Evolutionary conservation across 2,797 vertebrate genomes (phyloP), one percentile per base, ranked within the genome.

Genomic region (Spinus olivaceus): DNA sequence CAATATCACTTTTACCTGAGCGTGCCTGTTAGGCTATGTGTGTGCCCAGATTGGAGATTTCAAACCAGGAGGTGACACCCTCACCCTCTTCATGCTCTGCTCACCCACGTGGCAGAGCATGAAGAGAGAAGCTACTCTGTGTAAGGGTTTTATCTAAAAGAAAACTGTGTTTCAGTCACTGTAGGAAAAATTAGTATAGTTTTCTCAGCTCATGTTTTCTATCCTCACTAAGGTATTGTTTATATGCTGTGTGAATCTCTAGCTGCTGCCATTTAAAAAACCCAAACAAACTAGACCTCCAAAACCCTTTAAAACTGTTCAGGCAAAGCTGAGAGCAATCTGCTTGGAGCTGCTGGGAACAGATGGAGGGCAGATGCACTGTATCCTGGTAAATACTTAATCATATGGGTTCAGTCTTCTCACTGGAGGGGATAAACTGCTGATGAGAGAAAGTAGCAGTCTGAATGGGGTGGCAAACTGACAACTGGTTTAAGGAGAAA

Each of bases 311-410:
- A 59, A 47, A 96, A 60, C 50, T 63, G 37, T 53, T 77, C 1
- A 72, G 69, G 56, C 56, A 88, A 79, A 84, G 35, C 50, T 47
- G 73, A 67, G 50, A 71, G 53, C 72, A 51, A 6, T 63, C 14
- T 46, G 59, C 47, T 89, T 73, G 64, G 51, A 82, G 51, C 51
- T 89, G 33, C 71, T 66, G 60, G 74, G 84, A 76, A 19, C 86
- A 90, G 86, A 77, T 81, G 86, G 86, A 86, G 63, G 47, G 59
- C 88, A 86, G 92, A 76, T 81, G 73, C 51, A 77, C 63, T 73
- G 14, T 32, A 33, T 88, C 69, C 54, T 90, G 39, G 8, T 63
- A 77, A 47, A 73, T 69, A 50, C 50, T 93, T 15, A 19, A 47
- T 93, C 82, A 28, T 44, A 20, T 65, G 61, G 57, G 21, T 69